Evolutionary conservation across 2,113 vertebrate genomes (phyloP).

Genomic region (Xenopus borealis): DNA sequence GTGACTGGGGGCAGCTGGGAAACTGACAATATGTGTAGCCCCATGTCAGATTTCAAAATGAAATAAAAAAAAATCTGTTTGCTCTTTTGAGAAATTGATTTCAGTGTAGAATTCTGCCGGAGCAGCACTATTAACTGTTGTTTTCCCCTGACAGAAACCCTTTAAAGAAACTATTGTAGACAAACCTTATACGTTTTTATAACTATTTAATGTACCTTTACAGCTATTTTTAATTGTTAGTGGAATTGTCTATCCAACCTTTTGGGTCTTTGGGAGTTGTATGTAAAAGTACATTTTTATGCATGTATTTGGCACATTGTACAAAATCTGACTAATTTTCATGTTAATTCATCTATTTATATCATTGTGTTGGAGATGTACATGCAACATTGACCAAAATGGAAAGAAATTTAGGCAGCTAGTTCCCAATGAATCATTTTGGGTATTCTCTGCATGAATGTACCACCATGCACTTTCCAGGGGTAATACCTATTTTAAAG

Average conservation of each 20-base stretch:
- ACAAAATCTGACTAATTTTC: slow-evolving; percentile 6
- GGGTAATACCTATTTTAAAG: slow-evolving; percentile 13
- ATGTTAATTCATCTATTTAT: slow-evolving; percentile 3
- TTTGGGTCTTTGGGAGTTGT: not conserved
- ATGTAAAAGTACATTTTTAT: not conserved
- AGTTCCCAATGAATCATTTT: slow-evolving; percentile 7
- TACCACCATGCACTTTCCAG: not conserved
- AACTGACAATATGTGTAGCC: no score
- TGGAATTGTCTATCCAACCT: not conserved
- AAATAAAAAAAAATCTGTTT: no score
- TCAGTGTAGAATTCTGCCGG: no score
- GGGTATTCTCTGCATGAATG: slow-evolving; percentile 8
- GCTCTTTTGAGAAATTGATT: no score
- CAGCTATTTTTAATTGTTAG: no score
- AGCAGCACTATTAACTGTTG: no score
- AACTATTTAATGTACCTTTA: no score
- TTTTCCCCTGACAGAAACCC: no score
- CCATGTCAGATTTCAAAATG: no score
- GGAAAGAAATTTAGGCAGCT: slow-evolving; percentile 2
- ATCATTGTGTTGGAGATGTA: slow-evolving; percentile 7
- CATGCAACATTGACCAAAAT: slow-evolving; percentile 7
- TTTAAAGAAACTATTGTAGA: no score
- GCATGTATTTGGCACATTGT: not conserved
- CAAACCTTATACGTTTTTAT: no score
- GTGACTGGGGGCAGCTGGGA: no score